Conservation (phyloP, 2,113 vertebrate genomes). For the Alectura lathami region DNA sequence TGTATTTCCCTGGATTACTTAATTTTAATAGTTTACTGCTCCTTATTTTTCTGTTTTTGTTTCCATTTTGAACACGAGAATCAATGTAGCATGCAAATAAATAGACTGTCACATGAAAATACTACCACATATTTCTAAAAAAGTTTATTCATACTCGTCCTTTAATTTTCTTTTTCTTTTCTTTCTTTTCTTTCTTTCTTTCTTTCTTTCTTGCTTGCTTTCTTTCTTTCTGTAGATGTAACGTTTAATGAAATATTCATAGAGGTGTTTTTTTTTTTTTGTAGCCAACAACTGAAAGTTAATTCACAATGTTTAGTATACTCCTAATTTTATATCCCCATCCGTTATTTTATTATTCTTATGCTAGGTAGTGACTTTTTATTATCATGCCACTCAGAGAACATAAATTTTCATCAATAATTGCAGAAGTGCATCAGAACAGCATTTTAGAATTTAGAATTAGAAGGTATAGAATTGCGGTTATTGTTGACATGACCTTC, state of each 20-base stretch:
- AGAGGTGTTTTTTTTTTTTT: background rate
- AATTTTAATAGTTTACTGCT: background rate
- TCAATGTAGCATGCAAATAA: background rate
- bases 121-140: background rate
- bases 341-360: constrained; percentile 26
- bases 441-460: too few relatives aligned
- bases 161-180: background rate
- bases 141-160: background rate
- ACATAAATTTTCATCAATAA: constrained; percentile 24
- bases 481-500: background rate
- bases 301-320: background rate
- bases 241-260: background rate
- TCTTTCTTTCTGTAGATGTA: background rate
- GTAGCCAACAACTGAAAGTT: background rate
- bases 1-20: background rate
- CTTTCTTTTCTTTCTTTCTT: too few relatives aligned
- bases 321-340: constrained; percentile 11
- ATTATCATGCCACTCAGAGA: background rate
- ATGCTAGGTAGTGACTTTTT: constrained; percentile 13
- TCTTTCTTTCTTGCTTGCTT: too few relatives aligned
- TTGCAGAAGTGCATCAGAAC: background rate
- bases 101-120: background rate
- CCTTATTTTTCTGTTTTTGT: background rate
- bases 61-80: background rate
- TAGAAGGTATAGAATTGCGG: background rate